These are phyloP conservation scores for Tokudaia tokunoshimensis DNA, from an alignment of 2,797 vertebrate genomes.

Conservation along the genomic window DNA sequence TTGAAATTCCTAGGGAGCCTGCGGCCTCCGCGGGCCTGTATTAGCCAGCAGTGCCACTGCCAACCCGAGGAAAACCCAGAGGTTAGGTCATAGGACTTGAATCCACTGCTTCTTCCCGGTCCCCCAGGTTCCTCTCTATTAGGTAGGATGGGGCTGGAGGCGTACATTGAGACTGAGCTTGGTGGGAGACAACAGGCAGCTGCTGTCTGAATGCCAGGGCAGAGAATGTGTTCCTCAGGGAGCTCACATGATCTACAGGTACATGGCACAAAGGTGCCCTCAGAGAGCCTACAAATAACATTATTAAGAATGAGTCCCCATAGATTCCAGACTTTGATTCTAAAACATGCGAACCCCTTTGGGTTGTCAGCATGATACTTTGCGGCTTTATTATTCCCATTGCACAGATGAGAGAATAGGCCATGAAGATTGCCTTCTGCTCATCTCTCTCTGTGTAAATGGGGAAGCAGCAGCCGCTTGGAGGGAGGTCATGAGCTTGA, in stretches of 20 bases:
- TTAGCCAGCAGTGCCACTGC: conserved; percentile 6
- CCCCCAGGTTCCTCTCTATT: neutral
- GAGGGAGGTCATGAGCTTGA: neutral
- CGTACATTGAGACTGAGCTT: neutral
- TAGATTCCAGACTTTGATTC: neutral
- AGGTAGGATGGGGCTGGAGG: neutral
- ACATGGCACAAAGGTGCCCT: conserved; percentile 3
- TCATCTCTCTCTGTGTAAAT: neutral
- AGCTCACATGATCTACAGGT: neutral
- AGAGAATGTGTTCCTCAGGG: neutral
- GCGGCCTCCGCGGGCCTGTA: conserved; percentile 32
- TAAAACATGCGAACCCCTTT: neutral
- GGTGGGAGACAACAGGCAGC: neutral
- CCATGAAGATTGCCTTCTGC: neutral
- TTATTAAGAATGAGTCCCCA: neutral
- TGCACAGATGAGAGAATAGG: conserved; percentile 22
- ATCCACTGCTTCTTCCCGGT: neutral
- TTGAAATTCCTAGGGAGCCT: conserved; percentile 77
- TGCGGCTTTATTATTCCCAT: neutral
- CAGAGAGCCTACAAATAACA: neutral
- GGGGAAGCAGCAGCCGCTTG: neutral
- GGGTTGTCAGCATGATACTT: neutral
- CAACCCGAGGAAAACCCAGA: neutral
- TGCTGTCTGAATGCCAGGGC: neutral
- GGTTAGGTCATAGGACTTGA: neutral